Evolutionary conservation across 2,888 invertebrate species (phyloP).

Genomic region (Eupelmus urozonus): DNA sequence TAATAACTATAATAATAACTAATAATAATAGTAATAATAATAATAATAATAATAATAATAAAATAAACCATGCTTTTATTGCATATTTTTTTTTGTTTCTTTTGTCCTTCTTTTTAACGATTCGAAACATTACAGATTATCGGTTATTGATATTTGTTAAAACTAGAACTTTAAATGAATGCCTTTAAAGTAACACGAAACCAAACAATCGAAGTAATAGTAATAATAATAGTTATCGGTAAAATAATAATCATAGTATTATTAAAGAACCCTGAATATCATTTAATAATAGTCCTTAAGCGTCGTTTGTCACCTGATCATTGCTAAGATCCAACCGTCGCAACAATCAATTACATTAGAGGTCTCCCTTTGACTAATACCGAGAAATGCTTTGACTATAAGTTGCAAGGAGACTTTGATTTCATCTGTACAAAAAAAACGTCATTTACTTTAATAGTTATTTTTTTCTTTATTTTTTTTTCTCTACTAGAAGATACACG

Average conservation of each 20-base stretch:
- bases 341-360: slow-evolving; percentile 41
- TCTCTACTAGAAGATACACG: slow-evolving; percentile 36
- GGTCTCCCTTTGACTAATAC: slow-evolving; percentile 49
- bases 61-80: slow-evolving; percentile 67
- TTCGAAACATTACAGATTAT: slow-evolving; percentile 71
- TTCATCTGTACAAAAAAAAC: slow-evolving; percentile 51
- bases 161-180: slow-evolving; percentile 70
- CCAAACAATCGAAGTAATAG: slow-evolving; percentile 67
- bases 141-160: slow-evolving; percentile 65
- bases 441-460: slow-evolving; percentile 6
- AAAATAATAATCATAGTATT: slow-evolving; percentile 57
- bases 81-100: slow-evolving; percentile 62
- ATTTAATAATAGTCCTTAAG: slow-evolving; percentile 67
- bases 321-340: slow-evolving; percentile 46
- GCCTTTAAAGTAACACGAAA: slow-evolving; percentile 73
- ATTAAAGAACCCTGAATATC: slow-evolving; percentile 71
- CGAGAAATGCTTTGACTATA: slow-evolving; percentile 55
- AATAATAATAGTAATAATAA: slow-evolving; percentile 49
- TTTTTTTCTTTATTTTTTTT: slow-evolving; percentile 11
- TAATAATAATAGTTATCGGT: slow-evolving; percentile 60
- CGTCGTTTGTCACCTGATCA: slow-evolving; percentile 64
- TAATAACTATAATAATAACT: slow-evolving; percentile 61
- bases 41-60: slow-evolving; percentile 62
- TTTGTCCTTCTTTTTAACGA: slow-evolving; percentile 65
- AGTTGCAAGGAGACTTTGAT: slow-evolving; percentile 45